Evolutionary conservation across 2,797 vertebrate genomes (phyloP), one percentile per base, ranked within the genome.

Genomic region (Phataginus tricuspis): DNA sequence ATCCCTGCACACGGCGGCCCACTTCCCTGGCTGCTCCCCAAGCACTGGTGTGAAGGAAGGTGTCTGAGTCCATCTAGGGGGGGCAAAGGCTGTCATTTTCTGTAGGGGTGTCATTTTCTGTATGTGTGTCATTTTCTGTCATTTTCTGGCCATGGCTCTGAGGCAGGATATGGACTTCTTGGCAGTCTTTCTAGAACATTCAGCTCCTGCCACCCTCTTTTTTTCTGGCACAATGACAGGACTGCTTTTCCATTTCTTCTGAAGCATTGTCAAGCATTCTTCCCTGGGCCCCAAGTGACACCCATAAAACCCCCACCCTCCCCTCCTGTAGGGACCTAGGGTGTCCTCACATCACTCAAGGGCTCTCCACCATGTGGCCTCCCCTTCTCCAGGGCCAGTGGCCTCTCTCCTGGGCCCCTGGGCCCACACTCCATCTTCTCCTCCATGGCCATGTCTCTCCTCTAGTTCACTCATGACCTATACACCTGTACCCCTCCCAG

Each of bases 61-160:
- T 31, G 63, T 51, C 5, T n/a, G 45, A 31, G 25, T 49, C 25
- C 29, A 39, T 42, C 61, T 5, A 25, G 51, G 5, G 27, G 11
- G 10, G n/a, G 12, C 15, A 49, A 82, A 85, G 12, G 11, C 12
- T 45, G 12, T 18, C 42, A 10, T 4, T 7, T 59, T 57, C n/a
- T 34, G n/a, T 0, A 37, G 14, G 11, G 34, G 7, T n/a, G n/a
- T n/a, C n/a, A n/a, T n/a, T n/a, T n/a, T n/a, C n/a, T n/a, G n/a
- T n/a, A n/a, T n/a, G n/a, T n/a, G n/a, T n/a, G n/a, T n/a, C n/a
- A n/a, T n/a, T n/a, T n/a, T n/a, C n/a, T n/a, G n/a, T n/a, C n/a
- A n/a, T n/a, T n/a, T 55, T 34, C 49, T 2, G 1, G 6, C 49
- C 4, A 37, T 0, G 9, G 27, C 8, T 92, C 23, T 6, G 9